These are phyloP conservation scores for Kryptolebias ocellatus DNA, from an alignment of 2,797 vertebrate genomes.

Conservation along the genomic window DNA sequence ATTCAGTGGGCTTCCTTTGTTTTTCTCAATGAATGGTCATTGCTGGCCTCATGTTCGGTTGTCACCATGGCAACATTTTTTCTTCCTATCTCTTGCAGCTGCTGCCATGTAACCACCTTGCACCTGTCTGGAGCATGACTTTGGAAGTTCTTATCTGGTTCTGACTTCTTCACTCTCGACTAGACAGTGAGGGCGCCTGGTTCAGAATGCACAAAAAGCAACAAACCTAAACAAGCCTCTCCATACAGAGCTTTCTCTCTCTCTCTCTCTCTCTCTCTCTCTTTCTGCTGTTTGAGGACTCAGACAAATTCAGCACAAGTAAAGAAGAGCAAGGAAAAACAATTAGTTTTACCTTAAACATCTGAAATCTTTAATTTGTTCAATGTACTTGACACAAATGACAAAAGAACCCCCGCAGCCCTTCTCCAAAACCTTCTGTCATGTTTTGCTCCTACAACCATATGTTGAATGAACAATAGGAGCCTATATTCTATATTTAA, in stretches of 20 bases:
- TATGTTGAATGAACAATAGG: too few species aligned
- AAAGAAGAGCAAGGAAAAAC: too few species aligned
- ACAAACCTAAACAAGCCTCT: constrained; percentile 38
- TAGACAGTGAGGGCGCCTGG: constrained; percentile 30
- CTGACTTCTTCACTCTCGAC: constrained; percentile 61
- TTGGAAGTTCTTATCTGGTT: constrained; percentile 47
- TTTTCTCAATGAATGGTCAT: constrained; percentile 22
- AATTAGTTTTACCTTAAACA: too few species aligned
- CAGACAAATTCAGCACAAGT: too few species aligned
- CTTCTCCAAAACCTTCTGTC: too few species aligned
- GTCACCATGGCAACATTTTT: constrained; percentile 46
- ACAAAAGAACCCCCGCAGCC: neutral
- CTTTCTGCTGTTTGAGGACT: neutral
- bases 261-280: too few species aligned
- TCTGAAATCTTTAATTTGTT: too few species aligned
- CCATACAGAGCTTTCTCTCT: constrained; percentile 4
- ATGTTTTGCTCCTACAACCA: too few species aligned
- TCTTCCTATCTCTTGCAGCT: constrained; percentile 13
- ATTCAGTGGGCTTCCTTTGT: constrained; percentile 10
- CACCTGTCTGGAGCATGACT: constrained; percentile 42
- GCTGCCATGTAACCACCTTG: constrained; percentile 49
- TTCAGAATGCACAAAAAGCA: constrained; percentile 37
- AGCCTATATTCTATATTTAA: neutral
- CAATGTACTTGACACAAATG: too few species aligned
- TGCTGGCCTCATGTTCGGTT: constrained; percentile 1